Base-by-base conservation (phyloP, 2,888 invertebrate species). In the Watsonalla binaria region DNA sequence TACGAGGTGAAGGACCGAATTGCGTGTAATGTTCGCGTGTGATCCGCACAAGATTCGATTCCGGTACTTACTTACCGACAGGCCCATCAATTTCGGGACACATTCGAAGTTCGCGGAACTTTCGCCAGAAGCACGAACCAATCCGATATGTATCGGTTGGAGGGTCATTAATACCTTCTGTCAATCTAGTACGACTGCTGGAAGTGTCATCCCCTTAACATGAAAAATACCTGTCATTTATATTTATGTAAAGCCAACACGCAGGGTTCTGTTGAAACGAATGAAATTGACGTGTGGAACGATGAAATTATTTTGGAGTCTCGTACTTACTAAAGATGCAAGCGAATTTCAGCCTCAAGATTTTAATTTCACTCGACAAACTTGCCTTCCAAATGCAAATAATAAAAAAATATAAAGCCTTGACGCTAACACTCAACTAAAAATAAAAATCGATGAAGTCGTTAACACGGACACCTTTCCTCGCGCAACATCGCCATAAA, bases 31-130 rank as follows among this genome's bases (percentile, higher is more conserved):
- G 65, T 59, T 84, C 66, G 84, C 84, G 84, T 86, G 84, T 74
- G 74, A 73, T 78, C 76, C 60, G 66, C 72, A 69, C 75, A 62
- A 78, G 75, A 77, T 81, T 82, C 77, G 73, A 84, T 82, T 86
- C 82, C 85, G 80, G 80, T 79, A 79, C 63, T 68, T 63, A 74
- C 62, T 72, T 64, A 67, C 73, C 63, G 79, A 80, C 82, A 79
- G 75, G 74, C 70, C 78, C 82, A 84, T 87, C 86, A 86, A 87
- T 89, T 84, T 82, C 75, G 74, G 80, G 78, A 81, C 81, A 82
- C 76, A 82, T 82, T 81, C 78, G 75, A 69, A 70, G 72, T 84
- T 83, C 83, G 78, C 75, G 68, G 83, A 87, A 89, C 86, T 90
- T 89, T 89, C 85, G 80, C 88, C 83, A 76, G 78, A 74, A 81